phyloP scores from a whole-genome alignment of 1,140 invertebrate species.

The Pseudomyrmex sp. region DNA sequence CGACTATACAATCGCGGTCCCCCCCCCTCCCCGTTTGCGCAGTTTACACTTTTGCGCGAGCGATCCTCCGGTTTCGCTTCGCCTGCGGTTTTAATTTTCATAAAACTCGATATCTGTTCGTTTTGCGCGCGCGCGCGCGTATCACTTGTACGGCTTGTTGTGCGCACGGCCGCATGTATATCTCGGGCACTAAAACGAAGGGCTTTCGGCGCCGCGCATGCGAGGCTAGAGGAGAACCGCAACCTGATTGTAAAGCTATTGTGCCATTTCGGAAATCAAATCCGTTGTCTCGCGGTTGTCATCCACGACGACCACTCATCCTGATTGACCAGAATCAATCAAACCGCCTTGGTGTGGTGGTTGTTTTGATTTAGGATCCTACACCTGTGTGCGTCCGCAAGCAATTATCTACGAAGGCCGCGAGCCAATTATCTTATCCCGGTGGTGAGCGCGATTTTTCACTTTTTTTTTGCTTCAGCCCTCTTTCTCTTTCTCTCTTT shows the following conservation, averaged over 20 bases:
- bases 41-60: conserved; percentile 61
- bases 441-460: neutral
- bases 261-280: conserved; percentile 75
- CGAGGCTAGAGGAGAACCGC: conserved; percentile 71
- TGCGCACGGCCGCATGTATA: conserved; percentile 53
- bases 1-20: conserved; percentile 33
- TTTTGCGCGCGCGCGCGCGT: conserved; percentile 48
- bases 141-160: conserved; percentile 48
- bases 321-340: conserved; percentile 58
- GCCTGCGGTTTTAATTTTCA: conserved; percentile 74
- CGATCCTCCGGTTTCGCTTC: conserved; percentile 37
- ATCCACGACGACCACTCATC: conserved; percentile 56
- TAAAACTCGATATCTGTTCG: conserved; percentile 68
- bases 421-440: conserved; percentile 38
- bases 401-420: conserved; percentile 31
- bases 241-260: conserved; percentile 65
- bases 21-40: neutral
- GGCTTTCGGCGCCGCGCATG: conserved; percentile 59
- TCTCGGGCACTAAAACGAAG: conserved; percentile 29
- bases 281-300: conserved; percentile 70
- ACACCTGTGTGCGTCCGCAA: conserved; percentile 49
- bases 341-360: conserved; percentile 10
- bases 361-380: conserved; percentile 27
- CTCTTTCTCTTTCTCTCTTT: no score
- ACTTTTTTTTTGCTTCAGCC: neutral